Evolutionary conservation across 2,113 vertebrate genomes (phyloP), one percentile per base, ranked within the genome.

Genomic region (Tautogolabrus adspersus): DNA sequence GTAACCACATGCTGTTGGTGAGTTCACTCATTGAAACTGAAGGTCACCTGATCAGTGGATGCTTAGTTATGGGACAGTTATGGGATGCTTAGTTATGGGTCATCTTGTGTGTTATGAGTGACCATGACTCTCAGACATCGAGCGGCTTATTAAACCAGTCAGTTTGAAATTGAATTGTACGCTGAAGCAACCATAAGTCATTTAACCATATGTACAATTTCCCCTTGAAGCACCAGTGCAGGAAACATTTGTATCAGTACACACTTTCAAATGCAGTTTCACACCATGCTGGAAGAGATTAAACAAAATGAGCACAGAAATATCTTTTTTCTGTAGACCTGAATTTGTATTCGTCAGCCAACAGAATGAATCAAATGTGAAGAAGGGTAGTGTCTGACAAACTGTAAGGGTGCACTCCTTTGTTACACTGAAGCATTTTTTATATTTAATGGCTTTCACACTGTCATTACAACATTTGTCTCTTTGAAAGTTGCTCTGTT

Each of bases 401-500:
- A 62, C 26, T 1, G 1, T 58, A 46, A 30, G 8, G 16, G 22
- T 6, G 44, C n/a, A 44, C 2, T 61, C 5, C 52, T 54, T 21
- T 59, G 5, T 15, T 55, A 56, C 30, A n/a, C 18, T 23, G 22
- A 59, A 64, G 10, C 38, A 13, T 65, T 68, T 23, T 66, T 8
- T 63, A 38, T 13, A 34, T 40, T 84, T 47, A 66, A 47, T 66
- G 13, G 6, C 62, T 65, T 52, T 77, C 13, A 56, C 11, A 73
- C 58, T 47, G 22, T 51, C 66, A 34, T 42, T 55, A 38, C 18
- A 30, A 58, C 37, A 19, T 83, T 72, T 71, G 52, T 77, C 34
- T 62, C 40, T 75, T 52, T 61, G 23, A 57, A 71, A 71, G 38
- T 71, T 75, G 21, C 13, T 49, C 40, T 81, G 22, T 72, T 70